Evolutionary conservation across 2,888 invertebrate genomes (phyloP), one percentile per base, ranked within the genome.

Genomic region (Idaea dimidiata): DNA sequence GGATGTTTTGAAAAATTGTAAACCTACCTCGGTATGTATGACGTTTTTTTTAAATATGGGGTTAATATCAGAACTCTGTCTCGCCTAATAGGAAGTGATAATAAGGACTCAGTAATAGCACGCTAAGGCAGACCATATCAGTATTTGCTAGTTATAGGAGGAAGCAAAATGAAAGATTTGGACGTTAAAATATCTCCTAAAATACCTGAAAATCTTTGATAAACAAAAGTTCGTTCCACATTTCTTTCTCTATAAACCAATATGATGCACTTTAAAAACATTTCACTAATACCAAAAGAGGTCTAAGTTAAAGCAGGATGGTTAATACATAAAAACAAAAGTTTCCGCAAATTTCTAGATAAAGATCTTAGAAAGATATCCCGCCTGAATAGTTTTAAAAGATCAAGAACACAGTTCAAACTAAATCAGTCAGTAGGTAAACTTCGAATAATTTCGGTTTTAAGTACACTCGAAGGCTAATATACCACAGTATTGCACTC

Each of bases 161-260:
- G 24, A 1, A 24, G 24, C 24, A 3, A 3, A 5, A 24, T 3
- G 5, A 24, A 24, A 24, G 24, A 24, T 24, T 24, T n/a, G n/a
- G n/a, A n/a, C n/a, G n/a, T n/a, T 24, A 3, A 24, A 24, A 24
- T 24, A 24, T 24, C 8, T 43, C 43, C 10, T 43, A 7, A 43
- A 7, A 69, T 73, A 88, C 88, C 88, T 82, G 87, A 76, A 59
- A 83, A 66, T 57, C 70, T 70, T 65, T 77, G 79, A 62, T 80
- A 72, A 62, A 77, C 74, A 72, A 78, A 82, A 58, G 73, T 79
- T 65, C 84, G 80, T 67, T 87, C 88, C 59, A 86, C 76, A 16
- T 84, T 81, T 63, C 81, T 79, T 72, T 83, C 82, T 66, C 82
- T 79, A 72, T 85, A 89, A 57, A 90, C 81, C 58, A 85, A 68